Percentiles rank a stretch among this genome's conserved stretches.
phyloP scores from a whole-genome alignment of 1,140 invertebrate species.

The Triops cancriformis region DNA sequence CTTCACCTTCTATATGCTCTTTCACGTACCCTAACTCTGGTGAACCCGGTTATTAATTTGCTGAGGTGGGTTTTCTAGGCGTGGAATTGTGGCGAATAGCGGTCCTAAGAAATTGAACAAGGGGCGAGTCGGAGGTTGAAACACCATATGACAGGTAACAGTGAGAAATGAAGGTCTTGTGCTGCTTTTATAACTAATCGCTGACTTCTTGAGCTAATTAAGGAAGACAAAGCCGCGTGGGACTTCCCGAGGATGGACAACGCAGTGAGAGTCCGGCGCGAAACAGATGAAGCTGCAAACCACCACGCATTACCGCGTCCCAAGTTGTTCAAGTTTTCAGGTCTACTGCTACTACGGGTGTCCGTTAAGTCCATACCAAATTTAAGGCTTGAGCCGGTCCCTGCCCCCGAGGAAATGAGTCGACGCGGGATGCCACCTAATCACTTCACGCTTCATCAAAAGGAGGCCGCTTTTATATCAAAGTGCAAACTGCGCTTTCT shows the following conservation, averaged over 20 bases:
- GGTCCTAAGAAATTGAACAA: not conserved
- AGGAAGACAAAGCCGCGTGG: not conserved
- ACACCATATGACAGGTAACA: not conserved
- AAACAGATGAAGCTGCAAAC: constrained; percentile 5
- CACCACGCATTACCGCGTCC: not conserved
- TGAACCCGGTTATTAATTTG: not conserved
- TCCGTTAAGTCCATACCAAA: not conserved
- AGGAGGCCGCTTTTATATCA: constrained; percentile 3
- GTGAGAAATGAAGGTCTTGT: not conserved
- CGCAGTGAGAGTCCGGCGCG: not conserved
- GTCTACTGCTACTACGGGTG: not conserved
- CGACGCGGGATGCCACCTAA: constrained; percentile 7
- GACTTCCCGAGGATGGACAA: not conserved
- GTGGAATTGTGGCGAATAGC: not conserved
- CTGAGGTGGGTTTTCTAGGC: not conserved
- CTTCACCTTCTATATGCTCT: not conserved
- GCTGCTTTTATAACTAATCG: constrained; percentile 3
- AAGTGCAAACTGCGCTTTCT: not conserved
- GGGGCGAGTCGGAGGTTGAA: not conserved
- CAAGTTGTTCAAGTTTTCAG: not conserved
- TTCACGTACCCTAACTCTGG: not conserved
- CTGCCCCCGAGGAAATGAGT: not conserved
- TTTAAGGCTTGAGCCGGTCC: not conserved
- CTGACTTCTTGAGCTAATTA: constrained; percentile 6
- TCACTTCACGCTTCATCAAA: constrained; percentile 5